Evolutionary conservation across 2,888 invertebrate species (phyloP), one percentile per base, ranked within the genome.

Genomic region (Bembecia ichneumoniformis): DNA sequence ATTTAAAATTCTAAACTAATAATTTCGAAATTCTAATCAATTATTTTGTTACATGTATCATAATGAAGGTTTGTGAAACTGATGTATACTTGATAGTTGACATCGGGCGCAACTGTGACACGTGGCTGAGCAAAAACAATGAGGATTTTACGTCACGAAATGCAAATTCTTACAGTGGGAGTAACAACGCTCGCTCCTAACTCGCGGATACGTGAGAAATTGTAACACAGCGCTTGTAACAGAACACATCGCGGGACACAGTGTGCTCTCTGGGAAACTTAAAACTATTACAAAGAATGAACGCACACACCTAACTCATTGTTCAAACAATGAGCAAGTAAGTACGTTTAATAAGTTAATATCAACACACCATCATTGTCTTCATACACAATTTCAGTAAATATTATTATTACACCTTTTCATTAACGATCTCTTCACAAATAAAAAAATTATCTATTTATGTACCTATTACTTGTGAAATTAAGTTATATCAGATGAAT

Each of bases 81-180:
- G 17, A 45, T 46, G 28, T 28, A 50, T 34, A 20, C 44, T 44
- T 44, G 44, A 44, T 15, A 44, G 44, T 44, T 44, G 53, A 52
- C 52, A 52, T 55, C 48, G 48, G 51, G 55, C 53, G 58, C 55
- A 62, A 62, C 55, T 58, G 60, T 58, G 66, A 66, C 66, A 68
- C 66, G 62, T 65, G 72, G 63, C 51, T 63, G 63, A 58, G 55
- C 66, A 67, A 63, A 70, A 69, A 75, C 69, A 74, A 72, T 73
- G 51, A 28, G 28, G 62, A 40, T 59, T 62, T 71, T 68, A 65
- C 65, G 60, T 64, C 64, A 67, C 56, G 57, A 57, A 54, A 68
- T 69, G 67, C 60, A 68, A 70, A 72, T 69, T 58, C 59, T 56
- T 59, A 54, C 53, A 52, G 52, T 52, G 28, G 28, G 53, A 52